These are phyloP conservation scores for Hydropsyche tenuis DNA, from an alignment of 1,140 invertebrate genomes.

Conservation along the genomic window DNA sequence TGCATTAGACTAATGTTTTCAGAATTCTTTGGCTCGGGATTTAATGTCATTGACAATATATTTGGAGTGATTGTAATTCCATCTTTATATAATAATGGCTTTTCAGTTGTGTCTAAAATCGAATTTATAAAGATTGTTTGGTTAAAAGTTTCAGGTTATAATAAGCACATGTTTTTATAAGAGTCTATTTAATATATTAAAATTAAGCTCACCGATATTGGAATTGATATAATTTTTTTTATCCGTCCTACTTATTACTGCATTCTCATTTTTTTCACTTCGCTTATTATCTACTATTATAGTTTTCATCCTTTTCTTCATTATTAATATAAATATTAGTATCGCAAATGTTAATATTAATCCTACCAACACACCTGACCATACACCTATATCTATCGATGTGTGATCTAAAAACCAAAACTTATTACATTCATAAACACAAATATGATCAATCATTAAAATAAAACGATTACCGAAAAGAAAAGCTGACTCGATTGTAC, in stretches of 20 bases:
- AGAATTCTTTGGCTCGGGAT: slow-evolving; percentile 47
- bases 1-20: slow-evolving; percentile 46
- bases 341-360: slow-evolving; percentile 41
- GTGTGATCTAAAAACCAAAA: slow-evolving; percentile 40
- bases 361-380: slow-evolving; percentile 43
- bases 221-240: slow-evolving; percentile 37
- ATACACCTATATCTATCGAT: slow-evolving; percentile 42
- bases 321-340: slow-evolving; percentile 42
- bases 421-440: slow-evolving; percentile 4
- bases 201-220: slow-evolving; percentile 31
- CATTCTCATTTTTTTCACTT: slow-evolving; percentile 37
- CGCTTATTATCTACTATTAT: slow-evolving; percentile 30
- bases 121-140: not conserved
- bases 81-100: slow-evolving; percentile 42
- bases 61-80: slow-evolving; percentile 29
- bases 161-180: not conserved
- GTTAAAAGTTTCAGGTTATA: not conserved
- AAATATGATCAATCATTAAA: slow-evolving; percentile 11
- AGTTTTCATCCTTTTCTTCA: slow-evolving; percentile 44
- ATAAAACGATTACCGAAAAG: slow-evolving; percentile 33
- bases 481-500: slow-evolving; percentile 33
- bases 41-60: slow-evolving; percentile 42
- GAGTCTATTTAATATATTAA: too few species aligned
- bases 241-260: slow-evolving; percentile 18
- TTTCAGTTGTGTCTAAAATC: slow-evolving; percentile 46